phyloP scores from a whole-genome alignment of 2,797 vertebrate species.

The Octomys mimax region DNA sequence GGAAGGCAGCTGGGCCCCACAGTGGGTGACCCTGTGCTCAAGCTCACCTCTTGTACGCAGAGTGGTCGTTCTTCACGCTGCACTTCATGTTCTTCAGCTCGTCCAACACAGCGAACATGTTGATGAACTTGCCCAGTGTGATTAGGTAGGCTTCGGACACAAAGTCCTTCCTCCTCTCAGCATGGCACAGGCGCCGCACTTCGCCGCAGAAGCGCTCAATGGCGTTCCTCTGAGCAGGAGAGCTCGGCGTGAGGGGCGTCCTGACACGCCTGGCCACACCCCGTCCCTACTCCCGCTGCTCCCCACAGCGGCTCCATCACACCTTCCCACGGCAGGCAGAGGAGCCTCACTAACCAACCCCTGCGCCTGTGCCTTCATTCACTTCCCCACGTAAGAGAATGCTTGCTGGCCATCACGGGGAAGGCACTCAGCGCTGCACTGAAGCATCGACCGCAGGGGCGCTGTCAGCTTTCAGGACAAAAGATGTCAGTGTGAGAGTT shows the following conservation, averaged over 20 bases:
- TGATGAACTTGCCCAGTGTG: constrained; percentile 99
- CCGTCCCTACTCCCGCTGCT: background rate
- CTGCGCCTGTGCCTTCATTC: background rate
- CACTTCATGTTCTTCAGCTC: constrained; percentile 99
- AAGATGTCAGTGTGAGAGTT: background rate
- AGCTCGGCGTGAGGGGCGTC: background rate
- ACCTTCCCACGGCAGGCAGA: background rate
- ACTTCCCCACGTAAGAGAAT: background rate
- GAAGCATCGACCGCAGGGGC: background rate
- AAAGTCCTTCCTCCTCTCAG: constrained; percentile 98
- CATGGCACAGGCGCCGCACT: constrained; percentile 96
- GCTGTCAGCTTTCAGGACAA: background rate
- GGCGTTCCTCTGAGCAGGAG: constrained; percentile 93
- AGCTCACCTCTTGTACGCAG: constrained; percentile 96
- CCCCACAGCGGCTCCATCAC: background rate
- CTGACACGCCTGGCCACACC: background rate
- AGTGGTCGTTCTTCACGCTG: constrained; percentile 99
- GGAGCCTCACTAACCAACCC: background rate
- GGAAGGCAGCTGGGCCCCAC: rapidly evolving
- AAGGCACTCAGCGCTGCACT: background rate
- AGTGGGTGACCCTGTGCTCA: no score
- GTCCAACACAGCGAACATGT: constrained; percentile 99
- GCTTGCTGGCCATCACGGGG: background rate
- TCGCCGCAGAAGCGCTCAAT: constrained; percentile 99
- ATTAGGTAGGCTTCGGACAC: constrained; percentile 98